Percentiles rank a stretch among this genome's conserved stretches.
These are phyloP conservation scores for Paradoxurus hermaphroditus DNA, from an alignment of 2,113 vertebrate genomes.

Conservation along the genomic window DNA sequence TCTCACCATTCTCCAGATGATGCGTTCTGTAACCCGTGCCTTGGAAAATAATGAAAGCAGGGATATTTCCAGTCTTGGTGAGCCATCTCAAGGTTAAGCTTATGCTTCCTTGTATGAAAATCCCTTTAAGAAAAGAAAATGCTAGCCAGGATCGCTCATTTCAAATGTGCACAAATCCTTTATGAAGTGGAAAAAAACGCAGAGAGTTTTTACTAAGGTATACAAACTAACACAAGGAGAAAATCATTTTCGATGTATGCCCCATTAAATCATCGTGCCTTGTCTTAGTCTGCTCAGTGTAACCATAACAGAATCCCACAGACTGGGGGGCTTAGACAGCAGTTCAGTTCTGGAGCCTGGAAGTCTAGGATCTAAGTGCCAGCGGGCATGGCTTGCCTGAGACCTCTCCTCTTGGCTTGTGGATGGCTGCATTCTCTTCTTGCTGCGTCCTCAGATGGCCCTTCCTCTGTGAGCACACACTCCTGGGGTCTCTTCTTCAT, in stretches of 20 bases:
- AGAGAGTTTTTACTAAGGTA: not conserved
- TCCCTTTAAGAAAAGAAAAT: not conserved
- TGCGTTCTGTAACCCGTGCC: not conserved
- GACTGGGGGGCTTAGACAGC: not conserved
- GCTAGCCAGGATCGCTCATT: not conserved
- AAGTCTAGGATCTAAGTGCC: not conserved
- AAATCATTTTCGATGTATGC: too few relatives aligned
- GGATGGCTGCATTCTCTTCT: not conserved
- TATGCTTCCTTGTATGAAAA: not conserved
- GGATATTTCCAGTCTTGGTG: not conserved
- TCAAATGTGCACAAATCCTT: not conserved
- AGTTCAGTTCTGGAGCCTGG: not conserved
- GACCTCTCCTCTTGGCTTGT: not conserved
- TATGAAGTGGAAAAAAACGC: not conserved
- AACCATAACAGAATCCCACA: not conserved
- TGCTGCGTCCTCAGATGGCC: not conserved
- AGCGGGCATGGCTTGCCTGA: not conserved
- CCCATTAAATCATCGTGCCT: fast-evolving
- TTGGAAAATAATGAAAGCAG: not conserved
- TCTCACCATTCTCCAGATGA: not conserved
- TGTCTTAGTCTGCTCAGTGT: not conserved
- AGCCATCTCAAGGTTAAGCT: not conserved
- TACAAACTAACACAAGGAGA: not conserved
- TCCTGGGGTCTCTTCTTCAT: not conserved
- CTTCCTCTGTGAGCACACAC: not conserved